phyloP scores from a whole-genome alignment of 2,888 invertebrate species.

The Eristalis pertinax region DNA sequence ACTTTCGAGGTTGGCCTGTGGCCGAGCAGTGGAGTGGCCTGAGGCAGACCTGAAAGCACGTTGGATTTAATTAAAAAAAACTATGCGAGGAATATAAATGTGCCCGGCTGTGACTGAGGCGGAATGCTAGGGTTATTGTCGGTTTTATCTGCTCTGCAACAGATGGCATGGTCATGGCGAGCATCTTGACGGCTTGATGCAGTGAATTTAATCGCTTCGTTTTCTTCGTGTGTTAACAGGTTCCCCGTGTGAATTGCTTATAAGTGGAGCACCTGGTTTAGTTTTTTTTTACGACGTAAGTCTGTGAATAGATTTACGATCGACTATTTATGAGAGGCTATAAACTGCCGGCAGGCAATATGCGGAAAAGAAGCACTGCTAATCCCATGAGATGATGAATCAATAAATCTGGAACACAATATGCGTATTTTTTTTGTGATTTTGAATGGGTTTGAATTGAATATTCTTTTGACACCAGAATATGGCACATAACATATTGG shows the following conservation, averaged over 20 bases:
- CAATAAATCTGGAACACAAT: no score
- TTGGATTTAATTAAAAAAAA: constrained; percentile 55
- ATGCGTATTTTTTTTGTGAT: no score
- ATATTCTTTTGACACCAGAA: no score
- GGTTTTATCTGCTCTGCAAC: constrained; percentile 26
- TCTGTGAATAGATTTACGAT: not conserved
- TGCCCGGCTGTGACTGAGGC: not conserved
- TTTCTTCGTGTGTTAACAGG: not conserved
- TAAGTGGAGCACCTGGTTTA: not conserved
- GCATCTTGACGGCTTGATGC: not conserved
- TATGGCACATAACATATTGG: no score
- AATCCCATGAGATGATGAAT: no score
- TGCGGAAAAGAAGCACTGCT: no score
- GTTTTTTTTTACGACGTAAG: not conserved
- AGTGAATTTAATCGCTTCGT: constrained; percentile 29
- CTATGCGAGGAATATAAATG: constrained; percentile 39
- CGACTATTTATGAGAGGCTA: not conserved
- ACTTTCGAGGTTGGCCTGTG: not conserved
- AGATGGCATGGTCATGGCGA: constrained; percentile 22
- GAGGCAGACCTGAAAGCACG: not conserved
- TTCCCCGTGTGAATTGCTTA: not conserved
- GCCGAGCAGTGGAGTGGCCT: not conserved
- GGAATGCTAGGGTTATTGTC: constrained; percentile 14
- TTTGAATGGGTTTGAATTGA: no score
- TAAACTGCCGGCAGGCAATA: not conserved